Evolutionary conservation across 2,113 vertebrate species (phyloP).

Genomic region (Nycticebus coucang): DNA sequence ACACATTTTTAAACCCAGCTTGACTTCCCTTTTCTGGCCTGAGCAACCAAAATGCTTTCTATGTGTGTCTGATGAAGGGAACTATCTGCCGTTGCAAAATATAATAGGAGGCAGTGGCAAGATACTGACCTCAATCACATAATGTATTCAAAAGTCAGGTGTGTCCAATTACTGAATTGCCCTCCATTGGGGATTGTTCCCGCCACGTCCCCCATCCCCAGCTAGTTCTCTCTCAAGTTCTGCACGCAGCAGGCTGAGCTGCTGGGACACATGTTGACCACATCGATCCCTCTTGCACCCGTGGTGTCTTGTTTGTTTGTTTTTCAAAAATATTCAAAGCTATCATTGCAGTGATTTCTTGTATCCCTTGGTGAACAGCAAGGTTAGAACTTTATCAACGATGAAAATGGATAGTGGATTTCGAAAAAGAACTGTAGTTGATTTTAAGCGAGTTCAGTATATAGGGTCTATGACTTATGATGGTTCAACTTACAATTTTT

Average conservation of each 20-base stretch:
- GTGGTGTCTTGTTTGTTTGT: not conserved
- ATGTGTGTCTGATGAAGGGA: not conserved
- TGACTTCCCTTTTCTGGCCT: constrained; percentile 54
- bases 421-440: constrained; percentile 29
- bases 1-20: not conserved
- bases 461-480: not conserved
- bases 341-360: not conserved
- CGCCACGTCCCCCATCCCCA: not conserved
- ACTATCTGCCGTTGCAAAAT: not conserved
- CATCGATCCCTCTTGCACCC: not conserved
- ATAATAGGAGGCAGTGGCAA: not conserved
- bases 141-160: not conserved
- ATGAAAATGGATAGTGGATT: not conserved
- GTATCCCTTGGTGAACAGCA: not conserved
- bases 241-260: not conserved
- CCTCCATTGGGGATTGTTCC: not conserved
- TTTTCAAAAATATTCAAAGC: not conserved
- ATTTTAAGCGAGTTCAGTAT: not conserved
- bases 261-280: not conserved
- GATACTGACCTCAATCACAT: not conserved
- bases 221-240: not conserved
- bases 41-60: constrained; percentile 17
- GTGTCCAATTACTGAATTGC: not conserved
- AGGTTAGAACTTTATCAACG: constrained; percentile 3
- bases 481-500: not conserved